phyloP scores from a whole-genome alignment of 2,113 vertebrate genomes.

The Dendrocopos noguchii region DNA sequence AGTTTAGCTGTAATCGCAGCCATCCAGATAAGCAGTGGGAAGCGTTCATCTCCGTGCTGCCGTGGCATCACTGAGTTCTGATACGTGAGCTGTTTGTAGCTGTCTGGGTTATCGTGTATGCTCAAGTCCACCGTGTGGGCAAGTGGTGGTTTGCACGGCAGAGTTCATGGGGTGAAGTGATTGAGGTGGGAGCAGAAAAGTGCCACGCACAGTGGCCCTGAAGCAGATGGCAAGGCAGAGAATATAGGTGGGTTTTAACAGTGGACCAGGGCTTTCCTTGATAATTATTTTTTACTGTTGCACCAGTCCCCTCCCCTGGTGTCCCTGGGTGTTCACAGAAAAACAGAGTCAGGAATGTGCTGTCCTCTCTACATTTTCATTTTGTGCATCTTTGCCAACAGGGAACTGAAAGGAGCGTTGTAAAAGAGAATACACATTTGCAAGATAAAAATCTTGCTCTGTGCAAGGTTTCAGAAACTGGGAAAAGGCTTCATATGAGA shows the following conservation, averaged over 20 bases:
- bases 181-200: rapidly evolving
- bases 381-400: neutral
- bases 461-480: neutral
- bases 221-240: neutral
- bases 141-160: rapidly evolving
- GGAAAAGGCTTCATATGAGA: neutral
- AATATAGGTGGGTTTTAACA: neutral
- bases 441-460: neutral
- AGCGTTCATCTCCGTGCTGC: neutral
- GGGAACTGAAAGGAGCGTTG: neutral
- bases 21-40: neutral
- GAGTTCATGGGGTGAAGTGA: neutral
- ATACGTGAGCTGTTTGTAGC: neutral
- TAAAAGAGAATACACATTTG: neutral
- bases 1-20: neutral
- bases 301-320: neutral
- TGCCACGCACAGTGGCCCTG: neutral
- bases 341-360: neutral
- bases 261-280: neutral
- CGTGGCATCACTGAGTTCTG: neutral
- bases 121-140: neutral
- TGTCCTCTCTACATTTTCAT: neutral
- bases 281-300: neutral
- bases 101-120: rapidly evolving
- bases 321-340: neutral